Conservation (phyloP, 2,888 invertebrate species). For the Dasypogon diadema region DNA sequence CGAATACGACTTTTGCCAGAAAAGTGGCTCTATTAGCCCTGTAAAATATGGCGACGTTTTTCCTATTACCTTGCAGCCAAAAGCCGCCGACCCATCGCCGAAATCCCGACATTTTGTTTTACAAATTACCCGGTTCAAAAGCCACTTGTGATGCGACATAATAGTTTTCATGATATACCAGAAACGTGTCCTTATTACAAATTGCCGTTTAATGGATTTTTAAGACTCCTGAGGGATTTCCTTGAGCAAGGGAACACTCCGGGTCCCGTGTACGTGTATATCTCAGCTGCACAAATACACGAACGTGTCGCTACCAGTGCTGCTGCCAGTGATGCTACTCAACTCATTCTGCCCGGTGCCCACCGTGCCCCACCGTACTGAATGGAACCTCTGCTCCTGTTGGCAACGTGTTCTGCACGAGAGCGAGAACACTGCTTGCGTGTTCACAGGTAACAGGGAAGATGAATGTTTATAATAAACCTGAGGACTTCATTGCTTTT, state of each 20-base stretch:
- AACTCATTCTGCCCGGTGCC: constrained; percentile 11
- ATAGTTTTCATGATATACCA: constrained; percentile 57
- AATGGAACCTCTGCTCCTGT: not conserved
- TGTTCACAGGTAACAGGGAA: constrained; percentile 25
- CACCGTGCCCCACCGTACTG: not conserved
- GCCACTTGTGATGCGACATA: constrained; percentile 56
- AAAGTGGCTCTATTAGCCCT: constrained; percentile 32
- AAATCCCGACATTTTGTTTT: constrained; percentile 52
- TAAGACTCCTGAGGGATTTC: constrained; percentile 55
- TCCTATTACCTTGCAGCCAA: constrained; percentile 42
- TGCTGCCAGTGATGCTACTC: constrained; percentile 19
- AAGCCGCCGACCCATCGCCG: constrained; percentile 35
- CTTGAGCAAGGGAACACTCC: constrained; percentile 37
- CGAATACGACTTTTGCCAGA: not conserved
- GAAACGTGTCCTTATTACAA: constrained; percentile 57
- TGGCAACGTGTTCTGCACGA: constrained; percentile 5
- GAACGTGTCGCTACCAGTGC: constrained; percentile 3
- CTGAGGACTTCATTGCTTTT: constrained; percentile 37
- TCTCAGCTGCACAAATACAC: constrained; percentile 13
- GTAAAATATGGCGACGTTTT: constrained; percentile 46
- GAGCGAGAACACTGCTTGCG: not conserved
- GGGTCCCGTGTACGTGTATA: constrained; percentile 12
- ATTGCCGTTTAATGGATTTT: constrained; percentile 57
- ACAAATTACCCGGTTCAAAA: constrained; percentile 56
- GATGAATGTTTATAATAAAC: constrained; percentile 42